phyloP scores from a whole-genome alignment of 1,140 invertebrate genomes.

The Zaprionus taronus region DNA sequence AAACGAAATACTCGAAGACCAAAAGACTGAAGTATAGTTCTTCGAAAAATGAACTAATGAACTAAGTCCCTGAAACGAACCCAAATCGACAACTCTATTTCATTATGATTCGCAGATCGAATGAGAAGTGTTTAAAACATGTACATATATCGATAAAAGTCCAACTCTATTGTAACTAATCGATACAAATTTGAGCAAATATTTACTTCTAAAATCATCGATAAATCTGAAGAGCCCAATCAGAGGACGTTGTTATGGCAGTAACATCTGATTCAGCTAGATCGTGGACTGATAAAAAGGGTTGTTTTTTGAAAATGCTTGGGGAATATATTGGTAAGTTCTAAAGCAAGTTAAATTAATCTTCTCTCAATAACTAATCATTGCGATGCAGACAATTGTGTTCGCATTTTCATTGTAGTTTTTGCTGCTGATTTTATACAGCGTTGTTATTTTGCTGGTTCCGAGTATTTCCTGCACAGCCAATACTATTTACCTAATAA shows the following conservation, averaged over 20 bases:
- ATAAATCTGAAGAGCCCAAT: not conserved
- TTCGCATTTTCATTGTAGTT: conserved; percentile 40
- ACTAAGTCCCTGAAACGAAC: too few species aligned
- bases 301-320: conserved; percentile 19
- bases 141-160: too few species aligned
- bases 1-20: too few species aligned
- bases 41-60: too few species aligned
- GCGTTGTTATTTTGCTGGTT: conserved; percentile 15
- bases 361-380: not conserved
- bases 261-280: not conserved
- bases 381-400: conserved; percentile 39
- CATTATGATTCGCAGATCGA: too few species aligned
- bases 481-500: conserved; percentile 54
- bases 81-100: too few species aligned
- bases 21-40: too few species aligned
- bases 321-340: conserved; percentile 23
- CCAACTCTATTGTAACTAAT: too few species aligned
- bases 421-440: conserved; percentile 47
- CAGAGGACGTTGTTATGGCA: conserved; percentile 14
- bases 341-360: not conserved
- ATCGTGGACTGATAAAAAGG: conserved; percentile 16
- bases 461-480: conserved; percentile 35
- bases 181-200: too few species aligned
- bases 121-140: too few species aligned
- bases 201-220: not conserved